Evolutionary conservation across 1,140 invertebrate genomes (phyloP), one percentile per base, ranked within the genome.

Genomic region (Manduca sexta): DNA sequence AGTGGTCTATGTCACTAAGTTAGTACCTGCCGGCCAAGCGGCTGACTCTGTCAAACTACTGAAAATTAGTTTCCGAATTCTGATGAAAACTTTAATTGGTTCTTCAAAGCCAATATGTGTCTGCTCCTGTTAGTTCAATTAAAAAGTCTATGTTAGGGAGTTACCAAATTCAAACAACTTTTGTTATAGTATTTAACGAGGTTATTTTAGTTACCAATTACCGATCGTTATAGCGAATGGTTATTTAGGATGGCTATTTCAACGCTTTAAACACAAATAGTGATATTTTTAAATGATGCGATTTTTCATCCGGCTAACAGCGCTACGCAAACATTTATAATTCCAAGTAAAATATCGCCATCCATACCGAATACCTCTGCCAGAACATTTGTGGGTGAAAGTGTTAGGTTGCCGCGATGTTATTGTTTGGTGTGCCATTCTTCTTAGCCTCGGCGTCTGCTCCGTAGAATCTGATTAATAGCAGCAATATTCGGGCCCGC

Each of bases 41-140:
- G 75, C 77, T 81, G 76, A 81, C 76, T 73, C 64, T 74, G 74
- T 78, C 74, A 74, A 84, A 84, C 80, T 76, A 65, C 67, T 68
- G 69, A 71, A 83, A 84, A 79, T 84, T 84, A 82, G 74, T 84
- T 82, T 63, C 64, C 48, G 54, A 77, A 79, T 80, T 72, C 62
- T 67, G 69, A 81, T 84, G 74, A 82, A 82, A 84, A 84, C 73
- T 84, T 84, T 82, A 84, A 84, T 84, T 82, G 74, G 71, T 74
- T 79, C 63, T 69, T 79, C 73, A 77, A 60, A 79, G 71, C 69
- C 72, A 80, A 78, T 76, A 70, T 74, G 71, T 75, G 66, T 52
- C 52, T 59, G 64, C 49, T 66, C 64, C 57, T 68, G 69, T 68
- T 69, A 61, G 60, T 57, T 61, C 56, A 68, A 68, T 61, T 45